These are phyloP conservation scores for Heterocephalus glaber DNA, from an alignment of 2,113 vertebrate species.

Conservation along the genomic window DNA sequence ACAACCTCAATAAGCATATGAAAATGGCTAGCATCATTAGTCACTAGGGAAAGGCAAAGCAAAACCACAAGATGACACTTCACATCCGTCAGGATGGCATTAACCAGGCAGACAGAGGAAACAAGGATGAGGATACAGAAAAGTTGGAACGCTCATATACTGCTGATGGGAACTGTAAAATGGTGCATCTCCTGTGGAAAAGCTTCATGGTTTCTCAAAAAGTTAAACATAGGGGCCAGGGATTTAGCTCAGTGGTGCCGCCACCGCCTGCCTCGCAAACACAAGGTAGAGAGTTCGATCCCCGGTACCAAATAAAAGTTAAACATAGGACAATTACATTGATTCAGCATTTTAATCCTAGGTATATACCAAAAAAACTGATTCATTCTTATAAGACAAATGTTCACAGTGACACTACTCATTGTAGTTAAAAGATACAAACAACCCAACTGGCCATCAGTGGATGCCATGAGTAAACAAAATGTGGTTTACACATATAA, in stretches of 20 bases:
- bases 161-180: neutral
- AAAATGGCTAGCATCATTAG: neutral
- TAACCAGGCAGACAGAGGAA: neutral
- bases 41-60: neutral
- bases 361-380: neutral
- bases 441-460: neutral
- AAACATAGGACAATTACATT: neutral
- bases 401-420: neutral
- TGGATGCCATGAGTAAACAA: neutral
- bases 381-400: neutral
- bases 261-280: too few species aligned
- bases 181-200: neutral
- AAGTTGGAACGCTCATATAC: neutral
- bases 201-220: neutral
- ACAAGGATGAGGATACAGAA: neutral
- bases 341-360: neutral
- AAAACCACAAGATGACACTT: neutral
- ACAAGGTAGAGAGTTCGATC: too few species aligned
- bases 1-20: neutral
- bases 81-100: neutral
- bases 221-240: neutral
- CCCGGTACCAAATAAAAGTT: too few species aligned
- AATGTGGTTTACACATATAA: neutral
- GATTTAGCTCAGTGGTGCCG: too few species aligned
- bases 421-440: neutral